A percentile compares a stretch with the other conserved stretches of the same genome.
These are phyloP conservation scores for Stratiomys singularior DNA, from an alignment of 2,888 invertebrate species.

Conservation along the genomic window DNA sequence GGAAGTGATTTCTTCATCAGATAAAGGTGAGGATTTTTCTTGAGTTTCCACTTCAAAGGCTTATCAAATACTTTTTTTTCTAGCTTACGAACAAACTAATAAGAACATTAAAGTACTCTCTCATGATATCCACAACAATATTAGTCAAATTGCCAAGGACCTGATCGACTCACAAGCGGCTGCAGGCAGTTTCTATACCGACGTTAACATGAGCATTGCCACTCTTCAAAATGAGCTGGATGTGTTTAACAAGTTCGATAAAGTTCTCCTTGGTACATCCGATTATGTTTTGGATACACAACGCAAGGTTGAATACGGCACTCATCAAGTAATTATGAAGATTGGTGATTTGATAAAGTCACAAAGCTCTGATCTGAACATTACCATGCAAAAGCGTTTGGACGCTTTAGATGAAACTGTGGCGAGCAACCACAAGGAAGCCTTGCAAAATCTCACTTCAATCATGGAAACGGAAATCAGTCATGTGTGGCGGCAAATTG, in stretches of 20 bases:
- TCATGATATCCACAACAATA: slow-evolving; percentile 66
- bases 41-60: neutral
- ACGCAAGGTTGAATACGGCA: slow-evolving; percentile 84
- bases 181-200: slow-evolving; percentile 69
- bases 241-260: slow-evolving; percentile 76
- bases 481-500: slow-evolving; percentile 91
- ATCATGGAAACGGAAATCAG: slow-evolving; percentile 84
- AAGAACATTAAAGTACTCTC: slow-evolving; percentile 69
- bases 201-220: slow-evolving; percentile 69
- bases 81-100: slow-evolving; percentile 67
- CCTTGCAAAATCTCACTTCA: slow-evolving; percentile 77
- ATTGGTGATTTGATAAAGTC: slow-evolving; percentile 75
- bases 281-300: slow-evolving; percentile 87
- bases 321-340: slow-evolving; percentile 82
- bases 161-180: slow-evolving; percentile 70
- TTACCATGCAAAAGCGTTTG: slow-evolving; percentile 75
- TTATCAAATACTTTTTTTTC: neutral
- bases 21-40: slow-evolving; percentile 64
- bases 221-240: slow-evolving; percentile 69
- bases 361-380: slow-evolving; percentile 74
- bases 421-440: slow-evolving; percentile 76
- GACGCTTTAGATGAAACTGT: slow-evolving; percentile 76
- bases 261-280: slow-evolving; percentile 82
- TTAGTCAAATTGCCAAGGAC: slow-evolving; percentile 70
- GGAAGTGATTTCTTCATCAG: slow-evolving; percentile 65